Evolutionary conservation across 2,888 invertebrate species (phyloP), one percentile per base, ranked within the genome.

Genomic region (Cryptus armator): DNA sequence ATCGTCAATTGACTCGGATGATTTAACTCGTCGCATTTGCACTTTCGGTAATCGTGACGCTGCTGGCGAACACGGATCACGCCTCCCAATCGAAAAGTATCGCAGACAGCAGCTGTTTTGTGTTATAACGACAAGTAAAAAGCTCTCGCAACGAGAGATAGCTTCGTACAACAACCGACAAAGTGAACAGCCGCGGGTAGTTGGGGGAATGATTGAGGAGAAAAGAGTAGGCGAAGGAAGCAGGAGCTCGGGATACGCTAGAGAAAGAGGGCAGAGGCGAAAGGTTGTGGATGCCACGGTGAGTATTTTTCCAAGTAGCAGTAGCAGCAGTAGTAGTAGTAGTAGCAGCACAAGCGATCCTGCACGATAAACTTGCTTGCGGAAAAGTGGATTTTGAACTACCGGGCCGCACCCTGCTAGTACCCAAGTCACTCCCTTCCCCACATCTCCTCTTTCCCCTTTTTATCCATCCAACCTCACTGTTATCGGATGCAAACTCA

Each of bases 351-450:
- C 77, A 64, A 81, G 77, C 70, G 83, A 86, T 82, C 84, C 81
- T 32, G 70, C 51, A 80, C 77, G 84, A 85, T 87, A 87, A 87
- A 87, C 80, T 84, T 87, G 70, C 81, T 80, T 19, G 84, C 78
- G 84, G 84, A 85, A 84, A 85, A 87, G 85, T 87, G 77, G 80
- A 87, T 87, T 87, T 87, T 84, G 81, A 84, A 87, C 84, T 85
- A 64, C 70, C 66, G 59, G 48, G 59, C 81, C 81, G 68, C 66
- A 66, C 68, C 19, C 75, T 24, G 24, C 24, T 59, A 19, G 44
- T 66, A 66, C 19, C 66, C 37, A 43, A n/a, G 37, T 43, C 66
- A 7, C 9, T 51, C 43, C 37, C n/a, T 48, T 48, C 7, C 51
- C 64, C 32, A 5, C 64, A 19, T 48, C 75, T 64, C 51, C n/a